Conservation (phyloP, 2,797 vertebrate genomes). For the Hipposideros larvatus region DNA sequence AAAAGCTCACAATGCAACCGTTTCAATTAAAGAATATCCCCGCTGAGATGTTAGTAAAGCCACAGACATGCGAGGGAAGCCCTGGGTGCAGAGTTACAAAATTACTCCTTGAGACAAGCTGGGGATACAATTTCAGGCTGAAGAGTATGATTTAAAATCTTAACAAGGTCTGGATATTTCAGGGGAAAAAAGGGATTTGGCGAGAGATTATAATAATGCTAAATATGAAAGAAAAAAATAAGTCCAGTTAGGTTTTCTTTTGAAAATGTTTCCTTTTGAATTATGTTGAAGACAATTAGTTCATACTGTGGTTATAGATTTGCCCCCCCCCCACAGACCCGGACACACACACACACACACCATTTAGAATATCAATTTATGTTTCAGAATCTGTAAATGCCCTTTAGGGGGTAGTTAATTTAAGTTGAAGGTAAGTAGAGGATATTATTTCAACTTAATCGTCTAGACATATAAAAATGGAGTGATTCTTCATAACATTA, state of each 20-base stretch:
- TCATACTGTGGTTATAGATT: not conserved
- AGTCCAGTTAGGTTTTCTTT: conserved; percentile 1
- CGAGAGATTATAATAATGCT: not conserved
- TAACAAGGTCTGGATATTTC: not conserved
- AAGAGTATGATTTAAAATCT: not conserved
- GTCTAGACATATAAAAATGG: not conserved
- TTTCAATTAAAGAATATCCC: not conserved
- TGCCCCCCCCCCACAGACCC: not conserved
- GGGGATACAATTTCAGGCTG: not conserved
- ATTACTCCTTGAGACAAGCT: not conserved
- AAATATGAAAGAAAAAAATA: not conserved
- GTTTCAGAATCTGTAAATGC: conserved; percentile 24
- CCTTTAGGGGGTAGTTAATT: conserved; percentile 4
- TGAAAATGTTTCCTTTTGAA: not conserved
- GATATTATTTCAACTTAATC: conserved; percentile 35
- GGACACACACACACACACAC: too few relatives aligned
- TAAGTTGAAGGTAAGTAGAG: conserved; percentile 34
- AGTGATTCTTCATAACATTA: not conserved
- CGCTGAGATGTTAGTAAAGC: not conserved
- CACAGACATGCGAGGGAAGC: accelerated
- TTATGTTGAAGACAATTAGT: not conserved
- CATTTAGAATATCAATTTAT: conserved; percentile 42
- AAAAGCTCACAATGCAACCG: not conserved
- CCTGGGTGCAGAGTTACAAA: not conserved
- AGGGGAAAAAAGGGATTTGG: not conserved